Evolutionary conservation across 2,888 invertebrate species (phyloP), one percentile per base, ranked within the genome.

Genomic region (Bombylius discolor): DNA sequence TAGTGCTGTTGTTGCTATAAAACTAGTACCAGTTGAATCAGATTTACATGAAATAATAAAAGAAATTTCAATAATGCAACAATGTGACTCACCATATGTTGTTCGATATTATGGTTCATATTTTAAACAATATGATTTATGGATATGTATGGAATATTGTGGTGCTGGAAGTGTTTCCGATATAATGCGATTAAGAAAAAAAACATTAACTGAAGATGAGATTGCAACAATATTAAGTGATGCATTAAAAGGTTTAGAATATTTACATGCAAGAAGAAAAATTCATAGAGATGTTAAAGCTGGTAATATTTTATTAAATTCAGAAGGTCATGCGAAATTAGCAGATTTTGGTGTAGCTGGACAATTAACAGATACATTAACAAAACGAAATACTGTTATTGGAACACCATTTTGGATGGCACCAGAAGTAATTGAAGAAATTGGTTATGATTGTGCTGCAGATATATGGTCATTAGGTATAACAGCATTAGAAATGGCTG

Each of bases 121-220:
- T 76, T 97, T 97, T 79, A 93, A 93, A 76, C 93, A 95, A 74
- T 93, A 94, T 55, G 96, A 96, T 77, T 77, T 97, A 65, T 96
- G 95, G 96, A 97, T 97, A 73, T 95, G 96, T 53, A 97, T 97
- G 96, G 96, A 97, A 71, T 97, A 95, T 74, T 97, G 96, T 75
- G 96, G 95, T 47, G 96, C 94, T 48, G 97, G 96, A 14, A 95
- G 95, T 31, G 95, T 97, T 7, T 95, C 94, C 5, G 96, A 97
- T 73, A 94, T 97, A 62, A 97, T 97, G 93, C 81, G 93, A 74
- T 77, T 96, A 64, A 78, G 96, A 36, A 92, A 94, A 76, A 95
- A 95, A 76, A 95, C 95, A 4, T 74, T 94, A 11, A 84, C 85
- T 5, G 96, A 97, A 72, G 89, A 89, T 66, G 94, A 96, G 76